Conservation (phyloP, 2,113 vertebrate species). For the Salvelinus namaycush region DNA sequence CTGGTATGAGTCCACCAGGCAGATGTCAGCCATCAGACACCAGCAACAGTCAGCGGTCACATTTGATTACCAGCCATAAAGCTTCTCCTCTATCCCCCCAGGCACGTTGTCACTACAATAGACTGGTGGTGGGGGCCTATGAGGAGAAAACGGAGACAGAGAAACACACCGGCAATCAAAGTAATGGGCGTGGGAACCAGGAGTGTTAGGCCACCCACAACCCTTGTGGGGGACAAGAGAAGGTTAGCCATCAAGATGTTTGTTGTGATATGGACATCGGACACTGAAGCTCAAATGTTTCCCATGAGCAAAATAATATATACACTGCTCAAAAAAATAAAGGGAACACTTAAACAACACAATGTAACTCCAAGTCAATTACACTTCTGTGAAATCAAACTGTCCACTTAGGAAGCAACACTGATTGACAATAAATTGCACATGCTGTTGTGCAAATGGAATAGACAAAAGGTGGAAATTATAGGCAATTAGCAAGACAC, state of each 20-base stretch:
- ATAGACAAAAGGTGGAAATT: too few relatives aligned
- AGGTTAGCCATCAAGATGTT: slow-evolving; percentile 20
- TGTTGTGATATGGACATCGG: slow-evolving; percentile 4
- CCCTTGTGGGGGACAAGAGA: neutral
- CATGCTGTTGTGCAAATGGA: too few relatives aligned
- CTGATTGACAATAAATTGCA: too few relatives aligned
- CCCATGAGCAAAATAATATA: too few relatives aligned
- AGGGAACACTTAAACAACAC: too few relatives aligned
- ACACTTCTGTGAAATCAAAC: too few relatives aligned
- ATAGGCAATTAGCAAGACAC: too few relatives aligned
- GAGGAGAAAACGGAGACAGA: slow-evolving; percentile 22
- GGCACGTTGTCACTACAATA: neutral
- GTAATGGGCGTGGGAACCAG: slow-evolving; percentile 7
- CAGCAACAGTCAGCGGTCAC: slow-evolving; percentile 4
- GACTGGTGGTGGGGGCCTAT: neutral
- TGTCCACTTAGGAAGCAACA: too few relatives aligned
- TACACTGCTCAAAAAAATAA: too few relatives aligned
- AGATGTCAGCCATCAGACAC: slow-evolving; percentile 60
- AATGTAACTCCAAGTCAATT: too few relatives aligned
- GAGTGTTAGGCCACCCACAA: neutral
- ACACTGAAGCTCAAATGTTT: neutral
- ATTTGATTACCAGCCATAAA: slow-evolving; percentile 22
- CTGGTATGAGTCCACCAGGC: slow-evolving; percentile 56
- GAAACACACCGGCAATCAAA: slow-evolving; percentile 7
- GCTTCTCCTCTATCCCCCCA: slow-evolving; percentile 5